Evolutionary conservation across 2,888 invertebrate genomes (phyloP), one percentile per base, ranked within the genome.

Genomic region (Phragmatobia fuliginosa): DNA sequence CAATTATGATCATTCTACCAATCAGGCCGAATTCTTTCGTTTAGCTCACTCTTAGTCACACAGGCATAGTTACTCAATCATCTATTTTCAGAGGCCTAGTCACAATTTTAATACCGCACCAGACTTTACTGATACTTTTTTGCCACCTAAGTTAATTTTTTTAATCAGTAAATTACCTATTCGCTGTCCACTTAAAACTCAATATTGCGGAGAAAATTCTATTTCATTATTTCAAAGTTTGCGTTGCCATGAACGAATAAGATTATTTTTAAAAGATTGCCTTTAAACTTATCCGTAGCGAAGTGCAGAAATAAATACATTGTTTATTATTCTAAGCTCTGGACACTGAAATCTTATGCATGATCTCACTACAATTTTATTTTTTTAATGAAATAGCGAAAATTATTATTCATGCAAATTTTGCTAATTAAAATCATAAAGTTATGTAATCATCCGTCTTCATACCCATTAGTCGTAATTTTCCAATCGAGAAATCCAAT

Each of bases 1-100:
- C 87, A 92, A 92, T 92, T 92, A 87, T 90, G 90, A 89, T 89
- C 78, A 84, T 91, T 91, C 81, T 77, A 83, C 87, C 89, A 92
- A 92, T 92, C 89, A 91, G 85, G 85, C 82, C 72, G 80, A 89
- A 90, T 90, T 89, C 88, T 85, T 87, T 80, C 84, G 82, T 85
- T 85, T 83, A 83, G 81, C 80, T 75, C 77, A 76, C 82, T 83
- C 85, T 90, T 90, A 89, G 85, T 89, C 87, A 89, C 84, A 78
- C 79, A 83, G 81, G 77, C 88, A 79, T 86, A 87, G 85, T 85
- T 85, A 87, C 88, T 88, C 83, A 83, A 85, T 86, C 86, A 87
- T 85, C 84, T 85, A 86, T 86, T 85, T 68, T 58, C 65, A 68
- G 74, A 66, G 67, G 70, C 70, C 73, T 64, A 41, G n/a, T 62